Base-by-base conservation (phyloP, 2,113 vertebrate species). In the Archocentrus centrarchus region DNA sequence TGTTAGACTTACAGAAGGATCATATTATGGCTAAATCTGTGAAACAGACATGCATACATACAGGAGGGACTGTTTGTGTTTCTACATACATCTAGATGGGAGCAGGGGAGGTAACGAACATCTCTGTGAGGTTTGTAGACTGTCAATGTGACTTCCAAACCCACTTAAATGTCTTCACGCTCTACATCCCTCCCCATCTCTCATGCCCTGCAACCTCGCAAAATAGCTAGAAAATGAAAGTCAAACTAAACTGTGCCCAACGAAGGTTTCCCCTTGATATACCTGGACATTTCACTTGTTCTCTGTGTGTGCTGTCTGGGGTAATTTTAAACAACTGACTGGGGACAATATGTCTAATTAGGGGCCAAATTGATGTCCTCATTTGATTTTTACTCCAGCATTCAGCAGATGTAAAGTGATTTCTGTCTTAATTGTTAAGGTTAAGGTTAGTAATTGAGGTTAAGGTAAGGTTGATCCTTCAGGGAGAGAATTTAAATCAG, bases 111-210 rank as follows among this genome's bases (percentile, higher is more conserved):
- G 59, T 79, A 86, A 91, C 80, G 86, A 90, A 86, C 59, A 81
- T 85, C 81, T 86, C 61, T 60, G 75, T 75, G 27, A 80, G 82
- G 77, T 84, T 64, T 81, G 90, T 70, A 60, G 76, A 80, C 64
- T 55, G 83, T 85, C 88, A 50, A 60, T 85, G 85, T 80, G 87
- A 59, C 83, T 91, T 82, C 80, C 24, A 88, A 86, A 88, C 92
- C 84, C 82, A 90, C 86, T 94, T 92, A 80, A 90, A 92, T 86
- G 82, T 81, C 86, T 92, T 94, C 94, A 95, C 82, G 94, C 94
- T 95, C 94, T 92, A 94, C 89, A 95, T 94, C 92, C 83, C 81
- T 85, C 83, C 84, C 87, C 87, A 89, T 93, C 90, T 93, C 86
- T 37, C 75, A 50, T 83, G 77, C 84, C 89, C 90, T 85, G 88